Evolutionary conservation across 2,888 invertebrate species (phyloP), one percentile per base, ranked within the genome.

Genomic region (Lacanobia oleracea): DNA sequence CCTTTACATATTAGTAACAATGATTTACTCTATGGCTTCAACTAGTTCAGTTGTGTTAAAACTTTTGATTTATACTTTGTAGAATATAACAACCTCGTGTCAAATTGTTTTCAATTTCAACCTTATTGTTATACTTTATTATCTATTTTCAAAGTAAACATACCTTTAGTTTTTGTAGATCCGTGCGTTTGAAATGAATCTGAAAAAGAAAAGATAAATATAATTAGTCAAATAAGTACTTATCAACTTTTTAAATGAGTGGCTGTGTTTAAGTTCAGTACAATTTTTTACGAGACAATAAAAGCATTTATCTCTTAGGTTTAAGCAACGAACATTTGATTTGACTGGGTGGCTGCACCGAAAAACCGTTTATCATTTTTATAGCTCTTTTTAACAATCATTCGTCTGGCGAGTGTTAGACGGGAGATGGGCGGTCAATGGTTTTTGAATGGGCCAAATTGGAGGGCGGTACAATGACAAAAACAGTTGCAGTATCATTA

Each of bases 301-400:
- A 68, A 60, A 48, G 21, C 60, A 71, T 64, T 67, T 81, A 57
- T 65, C 43, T 56, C 2, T 60, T 2, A n/a, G 10, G 43, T 53
- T 62, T 53, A n/a, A 54, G 21, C 43, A 57, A 59, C 23, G 9
- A 61, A 61, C 33, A 37, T 64, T 53, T 67, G 0, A 57, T 76
- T 59, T 51, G 6, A 72, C 68, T 33, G 48, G 37, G 8, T 57
- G 56, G n/a, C 27, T 53, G 67, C 67, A 68, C 65, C 1, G 10
- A 69, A 64, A 73, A 67, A 68, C 10, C 21, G 37, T 67, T 82
- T 67, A 78, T 64, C 63, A 82, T 57, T 73, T 79, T 78, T 68
- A 72, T 56, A 56, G 63, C 21, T 48, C 12, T 40, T 67, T 75
- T 77, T 69, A 81, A 81, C 40, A 60, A 80, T 56, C 45, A 66